These are phyloP conservation scores for Gobio gobio DNA, from an alignment of 2,113 vertebrate species.

Conservation along the genomic window DNA sequence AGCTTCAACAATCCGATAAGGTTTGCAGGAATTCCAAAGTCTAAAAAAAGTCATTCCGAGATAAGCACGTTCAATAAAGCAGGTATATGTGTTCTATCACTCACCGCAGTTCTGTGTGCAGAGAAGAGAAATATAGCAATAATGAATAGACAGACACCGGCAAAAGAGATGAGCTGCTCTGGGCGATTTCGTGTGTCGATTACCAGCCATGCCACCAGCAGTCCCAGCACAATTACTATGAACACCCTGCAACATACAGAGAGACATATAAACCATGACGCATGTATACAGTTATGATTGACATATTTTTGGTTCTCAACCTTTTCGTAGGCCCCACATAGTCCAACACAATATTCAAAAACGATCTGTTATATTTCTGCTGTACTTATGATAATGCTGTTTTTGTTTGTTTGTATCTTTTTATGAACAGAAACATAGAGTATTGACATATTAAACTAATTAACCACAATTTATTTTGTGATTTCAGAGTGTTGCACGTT, in stretches of 20 bases:
- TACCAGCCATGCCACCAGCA: slow-evolving; percentile 81
- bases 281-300: background rate
- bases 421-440: background rate
- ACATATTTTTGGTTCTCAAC: background rate
- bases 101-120: slow-evolving; percentile 82
- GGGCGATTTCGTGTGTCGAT: slow-evolving; percentile 82
- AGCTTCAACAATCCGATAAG: slow-evolving; percentile 46
- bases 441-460: too few species aligned
- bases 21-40: slow-evolving; percentile 61
- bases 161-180: slow-evolving; percentile 89
- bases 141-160: slow-evolving; percentile 83
- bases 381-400: background rate
- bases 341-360: background rate
- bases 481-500: too few species aligned
- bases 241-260: slow-evolving; percentile 78
- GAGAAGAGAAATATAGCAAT: slow-evolving; percentile 82
- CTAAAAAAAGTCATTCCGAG: slow-evolving; percentile 49
- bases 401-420: too few species aligned
- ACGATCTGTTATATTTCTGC: background rate
- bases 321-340: background rate
- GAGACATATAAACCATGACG: background rate
- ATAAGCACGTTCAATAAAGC: slow-evolving; percentile 58
- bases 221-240: slow-evolving; percentile 67
- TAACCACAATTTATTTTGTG: too few species aligned
- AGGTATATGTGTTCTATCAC: slow-evolving; percentile 56